These are phyloP conservation scores for Drosophila monieri DNA, from an alignment of 2,888 invertebrate genomes.

Conservation along the genomic window DNA sequence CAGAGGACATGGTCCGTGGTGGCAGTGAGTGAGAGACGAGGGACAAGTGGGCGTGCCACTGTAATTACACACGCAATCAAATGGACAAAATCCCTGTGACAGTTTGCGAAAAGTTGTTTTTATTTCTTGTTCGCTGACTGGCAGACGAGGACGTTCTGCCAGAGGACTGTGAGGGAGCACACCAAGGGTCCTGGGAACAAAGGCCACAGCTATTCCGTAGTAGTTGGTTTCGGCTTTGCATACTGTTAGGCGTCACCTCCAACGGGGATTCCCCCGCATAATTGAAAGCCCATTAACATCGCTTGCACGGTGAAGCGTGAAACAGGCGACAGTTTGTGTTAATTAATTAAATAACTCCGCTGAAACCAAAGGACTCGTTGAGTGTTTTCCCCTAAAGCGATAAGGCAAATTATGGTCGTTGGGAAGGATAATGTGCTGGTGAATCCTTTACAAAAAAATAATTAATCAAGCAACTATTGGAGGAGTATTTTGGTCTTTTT, in stretches of 20 bases:
- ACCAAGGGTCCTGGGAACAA: conserved; percentile 5
- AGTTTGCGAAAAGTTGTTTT: conserved; percentile 68
- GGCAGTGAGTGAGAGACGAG: not conserved
- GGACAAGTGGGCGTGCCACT: conserved; percentile 39
- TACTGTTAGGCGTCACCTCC: conserved; percentile 15
- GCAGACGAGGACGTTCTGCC: conserved; percentile 37
- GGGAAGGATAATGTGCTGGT: not conserved
- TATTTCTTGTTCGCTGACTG: conserved; percentile 41
- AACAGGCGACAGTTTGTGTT: conserved; percentile 68
- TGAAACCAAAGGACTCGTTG: conserved; percentile 1
- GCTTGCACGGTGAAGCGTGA: conserved; percentile 61
- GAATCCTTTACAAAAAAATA: conserved; percentile 13
- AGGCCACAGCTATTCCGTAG: conserved; percentile 20
- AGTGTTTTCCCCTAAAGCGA: conserved; percentile 13
- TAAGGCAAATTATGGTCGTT: conserved; percentile 14
- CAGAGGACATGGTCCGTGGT: not conserved
- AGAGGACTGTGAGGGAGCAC: not conserved
- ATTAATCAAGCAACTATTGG: conserved; percentile 14
- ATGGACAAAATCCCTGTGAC: conserved; percentile 72
- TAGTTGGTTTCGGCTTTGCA: conserved; percentile 28
- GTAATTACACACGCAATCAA: conserved; percentile 74
- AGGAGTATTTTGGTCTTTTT: not conserved
- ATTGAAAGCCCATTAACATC: conserved; percentile 73
- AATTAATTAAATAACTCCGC: conserved; percentile 69
- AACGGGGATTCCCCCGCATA: conserved; percentile 43